Evolutionary conservation across 2,888 invertebrate species (phyloP).

Genomic region (Torymus texanus): DNA sequence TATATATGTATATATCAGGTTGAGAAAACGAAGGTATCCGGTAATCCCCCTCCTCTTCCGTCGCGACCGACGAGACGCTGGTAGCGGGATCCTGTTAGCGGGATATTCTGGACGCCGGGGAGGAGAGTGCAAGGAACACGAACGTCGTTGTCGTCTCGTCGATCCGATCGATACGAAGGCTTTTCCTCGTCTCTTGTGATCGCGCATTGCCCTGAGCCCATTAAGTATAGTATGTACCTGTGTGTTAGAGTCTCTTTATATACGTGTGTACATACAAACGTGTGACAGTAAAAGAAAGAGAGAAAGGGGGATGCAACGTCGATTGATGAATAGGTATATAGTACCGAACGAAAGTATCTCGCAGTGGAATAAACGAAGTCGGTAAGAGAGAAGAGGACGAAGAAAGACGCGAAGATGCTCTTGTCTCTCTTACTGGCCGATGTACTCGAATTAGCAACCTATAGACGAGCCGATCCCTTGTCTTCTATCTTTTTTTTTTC

Average conservation of each 20-base stretch:
- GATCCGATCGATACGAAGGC: constrained; percentile 56
- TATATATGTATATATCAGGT: neutral
- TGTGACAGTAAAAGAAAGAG: neutral
- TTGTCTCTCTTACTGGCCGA: neutral
- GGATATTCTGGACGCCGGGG: constrained; percentile 9
- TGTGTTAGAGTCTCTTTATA: neutral
- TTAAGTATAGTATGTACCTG: neutral
- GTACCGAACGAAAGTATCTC: constrained; percentile 33
- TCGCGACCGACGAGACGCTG: neutral
- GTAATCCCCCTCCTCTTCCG: constrained; percentile 28
- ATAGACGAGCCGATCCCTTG: neutral
- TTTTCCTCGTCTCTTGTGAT: constrained; percentile 63
- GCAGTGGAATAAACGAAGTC: constrained; percentile 41
- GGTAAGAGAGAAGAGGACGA: neutral
- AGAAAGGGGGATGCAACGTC: constrained; percentile 20
- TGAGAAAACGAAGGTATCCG: neutral
- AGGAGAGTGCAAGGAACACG: constrained; percentile 14
- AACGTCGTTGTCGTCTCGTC: constrained; percentile 14
- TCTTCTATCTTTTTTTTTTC: constrained; percentile 19
- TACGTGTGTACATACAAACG: neutral
- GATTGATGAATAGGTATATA: constrained; percentile 13
- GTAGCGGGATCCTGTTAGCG: neutral
- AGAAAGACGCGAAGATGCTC: neutral
- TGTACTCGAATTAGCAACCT: constrained; percentile 43
- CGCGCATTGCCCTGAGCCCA: constrained; percentile 50